phyloP scores from a whole-genome alignment of 2,797 vertebrate genomes.

The Holocentrus rufus region DNA sequence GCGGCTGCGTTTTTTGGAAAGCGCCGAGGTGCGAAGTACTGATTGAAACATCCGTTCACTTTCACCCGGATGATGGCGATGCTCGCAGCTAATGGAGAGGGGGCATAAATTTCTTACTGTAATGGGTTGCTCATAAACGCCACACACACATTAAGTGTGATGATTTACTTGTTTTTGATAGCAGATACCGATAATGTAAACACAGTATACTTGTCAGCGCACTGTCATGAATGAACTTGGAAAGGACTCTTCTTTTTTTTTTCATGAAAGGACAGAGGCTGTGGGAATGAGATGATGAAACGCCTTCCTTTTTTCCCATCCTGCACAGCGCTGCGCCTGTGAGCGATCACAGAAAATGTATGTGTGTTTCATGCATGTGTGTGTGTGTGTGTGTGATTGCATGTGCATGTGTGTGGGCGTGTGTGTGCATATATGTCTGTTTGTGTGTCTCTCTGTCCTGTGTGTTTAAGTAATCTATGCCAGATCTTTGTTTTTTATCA shows the following conservation, averaged over 20 bases:
- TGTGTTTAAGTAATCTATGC: slow-evolving; percentile 55
- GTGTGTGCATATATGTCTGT: slow-evolving; percentile 27
- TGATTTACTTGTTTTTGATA: slow-evolving; percentile 64
- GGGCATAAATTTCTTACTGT: slow-evolving; percentile 58
- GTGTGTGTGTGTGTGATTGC: slow-evolving; percentile 48
- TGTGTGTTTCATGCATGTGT: slow-evolving; percentile 10
- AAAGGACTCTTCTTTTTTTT: background rate
- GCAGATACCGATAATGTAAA: slow-evolving; percentile 31
- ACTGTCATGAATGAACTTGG: slow-evolving; percentile 1
- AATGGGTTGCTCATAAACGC: slow-evolving; percentile 58
- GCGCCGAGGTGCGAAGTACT: slow-evolving; percentile 59
- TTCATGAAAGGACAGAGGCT: background rate
- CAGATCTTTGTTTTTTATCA: slow-evolving; percentile 30
- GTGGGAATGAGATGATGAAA: slow-evolving; percentile 3
- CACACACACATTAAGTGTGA: slow-evolving; percentile 19
- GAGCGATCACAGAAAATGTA: background rate
- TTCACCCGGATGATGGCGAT: slow-evolving; percentile 48
- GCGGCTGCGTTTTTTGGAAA: slow-evolving; percentile 61
- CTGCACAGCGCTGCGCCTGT: background rate
- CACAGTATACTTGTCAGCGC: slow-evolving; percentile 9
- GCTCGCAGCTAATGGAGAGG: slow-evolving; percentile 57
- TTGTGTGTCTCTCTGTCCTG: slow-evolving; percentile 13
- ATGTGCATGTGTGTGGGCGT: slow-evolving; percentile 25
- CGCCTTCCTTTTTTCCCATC: slow-evolving; percentile 3
- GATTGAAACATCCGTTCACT: slow-evolving; percentile 58